phyloP scores from a whole-genome alignment of 2,888 invertebrate genomes.

The Ennomos fuscantarius region DNA sequence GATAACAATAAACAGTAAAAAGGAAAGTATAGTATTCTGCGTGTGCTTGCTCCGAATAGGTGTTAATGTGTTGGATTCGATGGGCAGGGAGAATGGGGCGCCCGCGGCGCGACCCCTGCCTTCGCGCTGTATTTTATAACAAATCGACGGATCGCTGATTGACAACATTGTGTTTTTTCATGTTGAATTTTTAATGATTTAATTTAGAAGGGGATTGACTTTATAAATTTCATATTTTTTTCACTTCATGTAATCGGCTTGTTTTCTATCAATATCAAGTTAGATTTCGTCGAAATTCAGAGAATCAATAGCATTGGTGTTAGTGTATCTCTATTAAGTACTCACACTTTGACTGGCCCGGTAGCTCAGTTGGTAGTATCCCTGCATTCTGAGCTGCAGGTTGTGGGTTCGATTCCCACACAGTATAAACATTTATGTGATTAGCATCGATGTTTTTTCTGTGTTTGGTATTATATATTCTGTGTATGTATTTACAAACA shows the following conservation, averaged over 20 bases:
- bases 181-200: slow-evolving; percentile 61
- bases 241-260: neutral
- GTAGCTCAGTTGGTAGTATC: no score
- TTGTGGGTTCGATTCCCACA: no score
- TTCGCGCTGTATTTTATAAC: slow-evolving; percentile 69
- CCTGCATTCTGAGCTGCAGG: no score
- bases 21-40: slow-evolving; percentile 82
- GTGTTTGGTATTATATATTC: no score
- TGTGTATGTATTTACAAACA: no score
- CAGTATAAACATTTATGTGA: no score
- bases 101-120: slow-evolving; percentile 46
- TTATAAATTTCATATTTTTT: slow-evolving; percentile 1
- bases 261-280: neutral
- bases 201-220: slow-evolving; percentile 34
- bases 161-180: slow-evolving; percentile 67
- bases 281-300: no score
- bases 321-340: no score
- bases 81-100: slow-evolving; percentile 68
- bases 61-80: slow-evolving; percentile 78
- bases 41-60: slow-evolving; percentile 75
- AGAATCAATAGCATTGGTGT: no score
- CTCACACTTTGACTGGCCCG: no score
- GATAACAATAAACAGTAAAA: slow-evolving; percentile 83
- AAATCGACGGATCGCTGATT: slow-evolving; percentile 74
- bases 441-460: no score